A percentile compares a stretch with the other conserved stretches of the same genome.
These are phyloP conservation scores for Oryzias sinensis DNA, from an alignment of 2,797 vertebrate genomes.

Conservation along the genomic window DNA sequence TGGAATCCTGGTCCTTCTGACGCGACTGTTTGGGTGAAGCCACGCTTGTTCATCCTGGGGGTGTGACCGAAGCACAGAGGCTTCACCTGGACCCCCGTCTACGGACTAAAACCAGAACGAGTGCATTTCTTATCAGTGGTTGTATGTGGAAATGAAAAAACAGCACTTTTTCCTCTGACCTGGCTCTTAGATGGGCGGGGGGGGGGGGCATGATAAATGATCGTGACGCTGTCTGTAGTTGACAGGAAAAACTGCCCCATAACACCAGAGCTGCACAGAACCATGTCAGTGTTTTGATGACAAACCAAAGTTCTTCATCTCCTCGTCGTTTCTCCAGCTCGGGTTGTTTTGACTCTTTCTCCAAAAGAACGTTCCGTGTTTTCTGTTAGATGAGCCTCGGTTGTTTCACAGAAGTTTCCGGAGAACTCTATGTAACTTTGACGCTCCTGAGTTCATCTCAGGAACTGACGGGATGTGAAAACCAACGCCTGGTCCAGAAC, in stretches of 20 bases:
- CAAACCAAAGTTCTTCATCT: too few species aligned
- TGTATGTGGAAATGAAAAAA: slow-evolving; percentile 76
- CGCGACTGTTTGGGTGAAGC: slow-evolving; percentile 73
- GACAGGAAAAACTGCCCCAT: slow-evolving; percentile 53
- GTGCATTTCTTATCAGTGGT: slow-evolving; percentile 67
- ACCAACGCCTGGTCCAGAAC: too few species aligned
- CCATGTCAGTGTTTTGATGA: too few species aligned
- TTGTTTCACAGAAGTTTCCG: too few species aligned
- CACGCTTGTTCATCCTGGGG: slow-evolving; percentile 52
- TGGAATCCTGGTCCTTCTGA: slow-evolving; percentile 36
- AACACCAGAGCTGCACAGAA: slow-evolving; percentile 33
- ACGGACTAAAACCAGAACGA: slow-evolving; percentile 15
- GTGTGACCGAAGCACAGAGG: neutral
- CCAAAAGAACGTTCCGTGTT: too few species aligned
- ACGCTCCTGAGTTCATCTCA: too few species aligned
- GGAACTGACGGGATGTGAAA: too few species aligned
- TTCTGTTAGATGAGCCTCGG: too few species aligned
- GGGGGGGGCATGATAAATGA: slow-evolving; percentile 70
- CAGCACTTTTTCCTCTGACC: slow-evolving; percentile 78
- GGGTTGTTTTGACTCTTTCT: too few species aligned
- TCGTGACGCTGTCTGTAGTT: slow-evolving; percentile 72
- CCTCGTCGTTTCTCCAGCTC: too few species aligned
- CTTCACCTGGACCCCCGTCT: neutral
- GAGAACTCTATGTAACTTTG: too few species aligned
- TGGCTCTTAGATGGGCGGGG: slow-evolving; percentile 67